Base-by-base conservation (phyloP, 2,797 vertebrate species). In the Brachymystax lenok region DNA sequence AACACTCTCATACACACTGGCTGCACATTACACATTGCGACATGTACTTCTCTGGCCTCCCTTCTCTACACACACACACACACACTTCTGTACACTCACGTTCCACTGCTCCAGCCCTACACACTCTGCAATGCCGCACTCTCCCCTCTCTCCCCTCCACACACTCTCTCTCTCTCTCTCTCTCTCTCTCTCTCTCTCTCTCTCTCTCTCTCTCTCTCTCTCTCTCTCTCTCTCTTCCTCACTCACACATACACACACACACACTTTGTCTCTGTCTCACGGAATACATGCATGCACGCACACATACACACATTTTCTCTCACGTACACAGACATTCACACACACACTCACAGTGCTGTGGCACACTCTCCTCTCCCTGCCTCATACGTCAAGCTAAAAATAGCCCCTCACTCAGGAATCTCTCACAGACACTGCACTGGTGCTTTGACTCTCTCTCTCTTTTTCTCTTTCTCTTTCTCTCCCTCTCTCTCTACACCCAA, bases 321-420 rank as follows among this genome's bases (percentile, higher is more conserved):
- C 79, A 77, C 76, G 74, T 79, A 24, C 66, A 85, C 81, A 71
- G 81, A 72, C 67, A 69, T 19, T 52, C 52, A 66, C 59, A 69
- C 59, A 21, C 61, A 46, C 79, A 84, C 80, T 77, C 81, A 69
- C 67, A 30, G 69, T 40, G 74, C 75, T 73, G 30, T 90, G 79
- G 87, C 78, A 88, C 86, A 75, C 87, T 88, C 88, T 85, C 75
- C 85, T 82, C 80, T 74, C 80, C 80, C 71, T 77, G 82, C 86
- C 78, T 86, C 81, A 80, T 87, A 87, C 80, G 77, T 85, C 56
- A 76, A 69, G 77, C 88, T 93, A 91, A 89, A 93, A 92, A 92
- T 93, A 92, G 81, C 77, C 51, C 78, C 74, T 86, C 77, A 81
- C 86, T 90, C 84, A 90, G 85, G 88, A 88, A 85, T 82, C 82